Evolutionary conservation across 2,888 invertebrate genomes (phyloP).

Genomic region (Hypomecis punctinalis): DNA sequence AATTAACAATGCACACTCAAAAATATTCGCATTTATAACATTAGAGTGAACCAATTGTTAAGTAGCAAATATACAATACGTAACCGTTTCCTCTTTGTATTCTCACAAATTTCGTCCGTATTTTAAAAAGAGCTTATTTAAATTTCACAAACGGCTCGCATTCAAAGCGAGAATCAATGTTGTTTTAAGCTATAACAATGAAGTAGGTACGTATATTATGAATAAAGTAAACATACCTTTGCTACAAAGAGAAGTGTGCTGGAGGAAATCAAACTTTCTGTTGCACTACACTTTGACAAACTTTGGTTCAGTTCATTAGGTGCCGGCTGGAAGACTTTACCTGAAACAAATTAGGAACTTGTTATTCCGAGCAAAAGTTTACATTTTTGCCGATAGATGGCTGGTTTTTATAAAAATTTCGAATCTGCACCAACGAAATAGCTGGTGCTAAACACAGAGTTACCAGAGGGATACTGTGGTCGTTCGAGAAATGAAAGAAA

Average conservation of each 20-base stretch:
- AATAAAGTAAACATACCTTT: slow-evolving; percentile 37
- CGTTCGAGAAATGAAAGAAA: too few species aligned
- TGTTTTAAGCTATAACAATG: slow-evolving; percentile 23
- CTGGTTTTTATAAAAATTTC: too few species aligned
- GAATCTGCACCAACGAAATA: too few species aligned
- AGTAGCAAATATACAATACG: slow-evolving; percentile 10
- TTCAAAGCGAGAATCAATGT: slow-evolving; percentile 22
- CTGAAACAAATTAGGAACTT: slow-evolving; percentile 24
- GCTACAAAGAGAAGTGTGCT: slow-evolving; percentile 13
- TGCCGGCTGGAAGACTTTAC: slow-evolving; percentile 2
- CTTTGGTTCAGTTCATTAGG: slow-evolving; percentile 10
- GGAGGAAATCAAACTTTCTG: slow-evolving; percentile 15
- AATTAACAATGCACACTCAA: too few species aligned
- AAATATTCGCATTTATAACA: too few species aligned
- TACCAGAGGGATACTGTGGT: too few species aligned
- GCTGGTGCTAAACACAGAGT: too few species aligned
- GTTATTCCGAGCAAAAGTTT: slow-evolving; percentile 1
- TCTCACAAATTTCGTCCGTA: slow-evolving; percentile 2
- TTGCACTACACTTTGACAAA: slow-evolving; percentile 16
- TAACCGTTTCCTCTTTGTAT: slow-evolving; percentile 10
- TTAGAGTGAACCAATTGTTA: neutral
- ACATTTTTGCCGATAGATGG: too few species aligned
- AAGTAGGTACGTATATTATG: slow-evolving; percentile 3
- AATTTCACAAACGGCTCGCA: slow-evolving; percentile 27
- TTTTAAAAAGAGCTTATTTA: slow-evolving; percentile 26